Evolutionary conservation across 2,797 vertebrate genomes (phyloP).

Genomic region (Okamejei kenojei): DNA sequence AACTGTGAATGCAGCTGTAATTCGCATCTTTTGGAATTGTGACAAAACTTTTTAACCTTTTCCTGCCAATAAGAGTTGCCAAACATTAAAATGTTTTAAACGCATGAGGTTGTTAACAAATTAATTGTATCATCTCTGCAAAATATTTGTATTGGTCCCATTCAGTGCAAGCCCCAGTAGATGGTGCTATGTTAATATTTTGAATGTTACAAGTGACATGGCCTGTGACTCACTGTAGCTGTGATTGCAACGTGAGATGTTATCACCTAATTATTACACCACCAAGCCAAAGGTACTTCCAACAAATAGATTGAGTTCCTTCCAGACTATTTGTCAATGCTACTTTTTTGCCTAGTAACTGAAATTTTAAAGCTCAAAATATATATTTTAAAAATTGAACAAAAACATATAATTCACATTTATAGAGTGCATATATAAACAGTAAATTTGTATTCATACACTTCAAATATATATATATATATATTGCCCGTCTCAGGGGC

Average conservation of each 20-base stretch:
- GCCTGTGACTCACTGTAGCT: neutral
- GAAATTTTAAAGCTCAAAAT: neutral
- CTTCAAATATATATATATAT: neutral
- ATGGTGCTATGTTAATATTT: neutral
- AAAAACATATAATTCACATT: neutral
- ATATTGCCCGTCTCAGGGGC: neutral
- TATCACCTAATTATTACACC: neutral
- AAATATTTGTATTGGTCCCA: neutral
- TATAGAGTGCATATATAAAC: neutral
- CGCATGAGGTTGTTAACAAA: neutral
- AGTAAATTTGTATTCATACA: neutral
- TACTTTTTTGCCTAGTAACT: neutral
- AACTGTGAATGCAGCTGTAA: neutral
- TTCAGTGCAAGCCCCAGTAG: neutral
- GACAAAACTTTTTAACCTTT: neutral
- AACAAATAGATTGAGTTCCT: neutral
- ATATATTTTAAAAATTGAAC: neutral
- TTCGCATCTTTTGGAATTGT: neutral
- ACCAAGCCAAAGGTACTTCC: neutral
- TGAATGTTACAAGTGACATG: neutral
- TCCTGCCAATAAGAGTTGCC: neutral
- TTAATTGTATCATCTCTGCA: neutral
- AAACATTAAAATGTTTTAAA: neutral
- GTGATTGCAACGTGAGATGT: neutral
- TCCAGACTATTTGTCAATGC: neutral